Base-by-base conservation (phyloP, 1,140 invertebrate species). In the Panagrolaimus sp. region DNA sequence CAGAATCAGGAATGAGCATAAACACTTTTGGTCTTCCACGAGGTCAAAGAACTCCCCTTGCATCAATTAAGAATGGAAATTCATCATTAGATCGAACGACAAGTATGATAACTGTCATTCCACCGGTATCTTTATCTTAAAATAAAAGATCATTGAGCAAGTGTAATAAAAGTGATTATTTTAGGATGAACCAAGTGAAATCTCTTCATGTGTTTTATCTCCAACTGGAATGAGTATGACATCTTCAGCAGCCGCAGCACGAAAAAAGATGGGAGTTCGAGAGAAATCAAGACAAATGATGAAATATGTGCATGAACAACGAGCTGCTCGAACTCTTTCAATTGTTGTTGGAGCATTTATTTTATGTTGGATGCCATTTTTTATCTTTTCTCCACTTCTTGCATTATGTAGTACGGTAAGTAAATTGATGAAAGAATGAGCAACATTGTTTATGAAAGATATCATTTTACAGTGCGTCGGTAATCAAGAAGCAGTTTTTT, bases 281-380 rank as follows among this genome's bases (percentile, higher is more conserved):
- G 80, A 82, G 28, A 83, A 83, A 63, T 82, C 80, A 3, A 69
- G 80, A 38, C 79, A 82, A 63, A 83, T 82, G 81, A 77, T 82
- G 67, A 81, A 82, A 66, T 83, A 82, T 55, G 76, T 82, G 5
- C 81, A 82, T 64, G 80, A 82, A 67, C 80, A 82, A 68, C 67
- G 80, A 85, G 93, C 92, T 0, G 91, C 92, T 14, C 90, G 93
- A 82, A 94, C 92, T 0, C 84, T 95, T 38, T 91, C 91, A 10
- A 88, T 94, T 28, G 92, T 95, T 1, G 91, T 94, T 28, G 96
- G 96, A n/a, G 94, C 96, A 43, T 98, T 98, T 84, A 94, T 95
- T 7, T 88, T 91, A 2, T 95, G 92, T 83, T 93, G 91, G 91
- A 86, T 96, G 72, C 96, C 96, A 44, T 98, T 99, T 85, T 99